Evolutionary conservation across 2,888 invertebrate genomes (phyloP).

Genomic region (Zygaena filipendulae): DNA sequence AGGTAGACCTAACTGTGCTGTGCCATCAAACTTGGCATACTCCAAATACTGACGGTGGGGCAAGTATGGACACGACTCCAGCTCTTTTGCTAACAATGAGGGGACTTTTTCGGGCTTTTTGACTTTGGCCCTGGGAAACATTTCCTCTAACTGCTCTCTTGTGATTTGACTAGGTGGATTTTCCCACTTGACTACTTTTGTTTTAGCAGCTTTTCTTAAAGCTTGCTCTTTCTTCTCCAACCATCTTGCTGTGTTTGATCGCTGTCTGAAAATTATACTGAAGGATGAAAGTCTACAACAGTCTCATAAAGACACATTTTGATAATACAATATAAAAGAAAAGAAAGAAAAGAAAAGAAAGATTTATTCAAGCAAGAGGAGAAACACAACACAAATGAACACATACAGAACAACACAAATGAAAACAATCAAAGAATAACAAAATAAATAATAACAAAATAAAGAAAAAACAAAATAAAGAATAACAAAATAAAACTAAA

Average conservation of each 20-base stretch:
- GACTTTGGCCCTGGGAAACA: conserved; percentile 62
- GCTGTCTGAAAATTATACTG: conserved; percentile 71
- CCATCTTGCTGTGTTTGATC: conserved; percentile 90
- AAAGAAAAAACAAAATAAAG: no score
- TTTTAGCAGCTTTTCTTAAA: conserved; percentile 80
- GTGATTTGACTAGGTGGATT: conserved; percentile 56
- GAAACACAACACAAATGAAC: no score
- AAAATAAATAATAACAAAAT: no score
- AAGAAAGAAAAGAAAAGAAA: no score
- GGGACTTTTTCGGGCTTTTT: conserved; percentile 35
- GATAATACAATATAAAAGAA: background rate
- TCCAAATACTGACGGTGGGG: conserved; percentile 89
- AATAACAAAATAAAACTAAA: no score
- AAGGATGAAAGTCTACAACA: no score
- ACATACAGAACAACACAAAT: no score
- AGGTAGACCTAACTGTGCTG: conserved; percentile 80
- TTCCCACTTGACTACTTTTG: conserved; percentile 81
- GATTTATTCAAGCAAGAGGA: no score
- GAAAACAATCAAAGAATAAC: no score
- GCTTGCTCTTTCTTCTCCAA: conserved; percentile 91
- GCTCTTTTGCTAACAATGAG: conserved; percentile 79
- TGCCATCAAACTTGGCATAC: conserved; percentile 93
- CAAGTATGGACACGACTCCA: conserved; percentile 80
- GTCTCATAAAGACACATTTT: background rate
- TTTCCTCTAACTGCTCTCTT: conserved; percentile 67